Percentiles rank a stretch among this genome's conserved stretches.
Conservation (phyloP, 1,140 invertebrate genomes). For the Choristoneura fumiferana region DNA sequence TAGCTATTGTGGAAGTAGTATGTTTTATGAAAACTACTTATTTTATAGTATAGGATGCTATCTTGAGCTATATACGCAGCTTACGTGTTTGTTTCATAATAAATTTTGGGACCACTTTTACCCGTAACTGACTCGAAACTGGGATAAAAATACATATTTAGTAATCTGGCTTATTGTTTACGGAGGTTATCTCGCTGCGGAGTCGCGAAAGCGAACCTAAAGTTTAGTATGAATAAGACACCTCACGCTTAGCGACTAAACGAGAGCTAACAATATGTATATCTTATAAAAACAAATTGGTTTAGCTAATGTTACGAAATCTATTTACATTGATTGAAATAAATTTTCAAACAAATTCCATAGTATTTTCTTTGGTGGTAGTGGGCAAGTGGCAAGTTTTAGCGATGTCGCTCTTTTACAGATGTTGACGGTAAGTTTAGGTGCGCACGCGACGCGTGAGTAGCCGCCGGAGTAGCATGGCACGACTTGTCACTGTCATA, state of each 20-base stretch:
- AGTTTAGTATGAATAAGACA: slow-evolving; percentile 63
- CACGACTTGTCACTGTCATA: neutral
- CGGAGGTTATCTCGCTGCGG: neutral
- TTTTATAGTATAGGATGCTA: slow-evolving; percentile 24
- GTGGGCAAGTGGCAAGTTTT: slow-evolving; percentile 66
- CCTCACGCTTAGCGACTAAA: slow-evolving; percentile 37
- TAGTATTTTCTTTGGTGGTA: slow-evolving; percentile 66
- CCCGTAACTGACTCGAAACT: slow-evolving; percentile 46
- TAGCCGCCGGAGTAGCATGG: slow-evolving; percentile 23
- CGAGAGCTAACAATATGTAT: slow-evolving; percentile 38
- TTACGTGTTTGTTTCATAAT: slow-evolving; percentile 67
- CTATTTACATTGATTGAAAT: slow-evolving; percentile 54
- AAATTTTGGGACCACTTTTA: slow-evolving; percentile 73
- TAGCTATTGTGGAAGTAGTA: slow-evolving; percentile 56
- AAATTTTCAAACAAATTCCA: slow-evolving; percentile 69
- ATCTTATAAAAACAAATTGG: slow-evolving; percentile 35
- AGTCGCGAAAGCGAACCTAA: slow-evolving; percentile 38
- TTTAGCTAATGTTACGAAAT: slow-evolving; percentile 59
- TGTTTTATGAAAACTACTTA: slow-evolving; percentile 33
- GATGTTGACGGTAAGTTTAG: slow-evolving; percentile 77
- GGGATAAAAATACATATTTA: slow-evolving; percentile 30
- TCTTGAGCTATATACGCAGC: slow-evolving; percentile 38
- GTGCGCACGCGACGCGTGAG: slow-evolving; percentile 44
- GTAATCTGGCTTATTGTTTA: neutral
- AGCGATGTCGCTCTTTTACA: slow-evolving; percentile 73